These are phyloP conservation scores for Stegana nigrithorax DNA, from an alignment of 2,888 invertebrate species.

Conservation along the genomic window DNA sequence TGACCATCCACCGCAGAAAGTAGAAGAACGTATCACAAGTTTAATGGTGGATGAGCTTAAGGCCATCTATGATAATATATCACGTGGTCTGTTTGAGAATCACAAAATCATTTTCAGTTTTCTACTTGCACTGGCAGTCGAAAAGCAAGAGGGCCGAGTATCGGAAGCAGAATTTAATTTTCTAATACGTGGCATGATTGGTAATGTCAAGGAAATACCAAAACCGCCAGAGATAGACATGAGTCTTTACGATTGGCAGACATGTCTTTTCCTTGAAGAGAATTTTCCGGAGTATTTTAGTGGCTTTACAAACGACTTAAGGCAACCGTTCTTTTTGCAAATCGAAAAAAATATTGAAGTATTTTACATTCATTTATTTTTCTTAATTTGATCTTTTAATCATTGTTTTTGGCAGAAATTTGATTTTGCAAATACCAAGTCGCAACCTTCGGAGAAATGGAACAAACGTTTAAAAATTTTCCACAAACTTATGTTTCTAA, in stretches of 20 bases:
- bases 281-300: conserved; percentile 71
- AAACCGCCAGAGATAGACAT: conserved; percentile 72
- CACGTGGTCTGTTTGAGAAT: conserved; percentile 89
- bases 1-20: conserved; percentile 76
- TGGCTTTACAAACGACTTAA: conserved; percentile 71
- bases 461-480: conserved; percentile 75
- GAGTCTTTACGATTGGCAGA: conserved; percentile 78
- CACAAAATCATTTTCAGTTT: conserved; percentile 92
- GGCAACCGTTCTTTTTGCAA: conserved; percentile 71
- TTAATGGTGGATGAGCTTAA: conserved; percentile 83
- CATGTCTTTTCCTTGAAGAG: conserved; percentile 74
- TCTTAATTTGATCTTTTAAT: not conserved
- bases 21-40: conserved; percentile 77
- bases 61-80: conserved; percentile 87
- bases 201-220: conserved; percentile 70
- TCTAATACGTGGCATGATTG: conserved; percentile 80
- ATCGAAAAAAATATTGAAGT: conserved; percentile 73
- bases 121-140: conserved; percentile 82
- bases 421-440: conserved; percentile 70
- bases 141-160: conserved; percentile 73
- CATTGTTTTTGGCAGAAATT: conserved; percentile 70
- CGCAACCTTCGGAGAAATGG: conserved; percentile 72
- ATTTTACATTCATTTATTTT: not conserved
- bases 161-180: conserved; percentile 79
- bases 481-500: conserved; percentile 85